Evolutionary conservation across 2,113 vertebrate genomes (phyloP).

Genomic region (Daphoenositta chrysoptera): DNA sequence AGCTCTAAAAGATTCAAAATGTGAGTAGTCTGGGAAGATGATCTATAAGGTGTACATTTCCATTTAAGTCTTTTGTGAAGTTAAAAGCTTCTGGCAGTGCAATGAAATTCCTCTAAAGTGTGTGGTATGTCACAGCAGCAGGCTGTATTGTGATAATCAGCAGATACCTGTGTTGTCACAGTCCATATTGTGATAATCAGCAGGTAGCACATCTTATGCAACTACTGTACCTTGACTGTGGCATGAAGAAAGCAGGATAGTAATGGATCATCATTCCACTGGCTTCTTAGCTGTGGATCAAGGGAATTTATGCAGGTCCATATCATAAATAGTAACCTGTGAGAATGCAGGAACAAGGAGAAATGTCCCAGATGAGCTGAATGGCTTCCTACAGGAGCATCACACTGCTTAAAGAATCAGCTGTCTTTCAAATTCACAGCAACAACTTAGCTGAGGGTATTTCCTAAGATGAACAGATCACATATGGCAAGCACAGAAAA

Average conservation of each 20-base stretch:
- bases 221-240: not conserved
- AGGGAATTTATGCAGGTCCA: not conserved
- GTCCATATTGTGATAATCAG: not conserved
- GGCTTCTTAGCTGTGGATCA: not conserved
- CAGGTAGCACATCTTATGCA: not conserved
- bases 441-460: not conserved
- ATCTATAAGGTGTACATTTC: not conserved
- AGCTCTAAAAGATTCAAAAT: not conserved
- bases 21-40: not conserved
- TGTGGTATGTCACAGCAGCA: not conserved
- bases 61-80: not conserved
- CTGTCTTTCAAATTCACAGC: not conserved
- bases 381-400: not conserved
- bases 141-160: not conserved
- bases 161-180: not conserved
- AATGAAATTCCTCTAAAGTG: not conserved
- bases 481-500: not conserved
- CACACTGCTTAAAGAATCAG: not conserved
- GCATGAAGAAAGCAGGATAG: not conserved
- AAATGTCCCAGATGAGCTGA: not conserved
- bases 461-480: not conserved
- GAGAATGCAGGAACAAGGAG: not conserved
- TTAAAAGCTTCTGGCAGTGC: not conserved
- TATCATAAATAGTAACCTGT: not conserved
- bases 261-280: not conserved